phyloP scores from a whole-genome alignment of 92 coral and sea anemone species.

The Siderastrea siderea region DNA sequence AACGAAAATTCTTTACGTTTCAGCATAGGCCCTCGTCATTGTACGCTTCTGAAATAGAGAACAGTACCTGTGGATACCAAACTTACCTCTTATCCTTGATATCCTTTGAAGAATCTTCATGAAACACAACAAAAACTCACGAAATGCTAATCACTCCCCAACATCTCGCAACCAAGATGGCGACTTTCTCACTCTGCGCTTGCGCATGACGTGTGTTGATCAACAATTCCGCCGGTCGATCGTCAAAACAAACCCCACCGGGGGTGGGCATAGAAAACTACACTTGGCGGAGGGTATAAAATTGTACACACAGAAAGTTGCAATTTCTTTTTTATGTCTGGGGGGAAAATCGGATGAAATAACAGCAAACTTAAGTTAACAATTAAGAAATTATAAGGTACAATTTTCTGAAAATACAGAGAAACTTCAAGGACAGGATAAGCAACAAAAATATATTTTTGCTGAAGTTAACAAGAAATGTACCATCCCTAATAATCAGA shows the following conservation, averaged over 20 bases:
- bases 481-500: too few species aligned
- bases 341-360: too few species aligned
- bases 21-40: background rate
- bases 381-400: too few species aligned
- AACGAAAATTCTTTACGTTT: constrained; percentile 38
- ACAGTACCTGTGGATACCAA: constrained; percentile 31
- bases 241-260: background rate
- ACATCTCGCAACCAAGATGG: constrained; percentile 98
- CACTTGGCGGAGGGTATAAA: too few species aligned
- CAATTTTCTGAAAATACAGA: too few species aligned
- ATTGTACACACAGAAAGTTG: too few species aligned
- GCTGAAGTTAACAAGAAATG: too few species aligned
- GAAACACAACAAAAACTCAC: constrained; percentile 96
- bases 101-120: constrained; percentile 86
- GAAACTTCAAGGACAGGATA: too few species aligned
- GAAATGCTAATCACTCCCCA: constrained; percentile 96
- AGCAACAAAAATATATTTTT: too few species aligned
- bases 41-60: constrained; percentile 16
- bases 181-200: constrained; percentile 75
- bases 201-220: constrained; percentile 86
- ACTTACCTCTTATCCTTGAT: constrained; percentile 78
- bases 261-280: background rate
- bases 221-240: constrained; percentile 43
- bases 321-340: too few species aligned
- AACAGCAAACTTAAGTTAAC: too few species aligned